Percentiles rank a stretch among this genome's conserved stretches.
Conservation (phyloP, 1,140 invertebrate species). For the Ostrea denselamellosa region DNA sequence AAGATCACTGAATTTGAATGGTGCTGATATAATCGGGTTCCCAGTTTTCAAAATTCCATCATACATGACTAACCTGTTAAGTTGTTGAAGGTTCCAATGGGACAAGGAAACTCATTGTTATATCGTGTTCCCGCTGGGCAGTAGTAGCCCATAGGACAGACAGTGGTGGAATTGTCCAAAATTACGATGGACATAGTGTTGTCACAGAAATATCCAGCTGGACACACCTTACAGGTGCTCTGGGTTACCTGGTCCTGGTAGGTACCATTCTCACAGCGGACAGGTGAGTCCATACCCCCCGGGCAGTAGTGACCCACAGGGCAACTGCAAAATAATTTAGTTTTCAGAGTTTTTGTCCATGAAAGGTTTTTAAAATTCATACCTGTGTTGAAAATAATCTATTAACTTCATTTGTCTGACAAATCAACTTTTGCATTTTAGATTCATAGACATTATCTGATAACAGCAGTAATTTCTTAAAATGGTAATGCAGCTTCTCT, state of each 20-base stretch:
- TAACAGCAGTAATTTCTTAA: not conserved
- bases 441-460: not conserved
- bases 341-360: no score
- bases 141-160: slow-evolving; percentile 74
- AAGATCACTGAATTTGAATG: no score
- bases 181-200: slow-evolving; percentile 72
- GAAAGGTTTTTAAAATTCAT: not conserved
- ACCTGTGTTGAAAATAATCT: no score
- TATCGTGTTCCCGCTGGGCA: slow-evolving; percentile 72
- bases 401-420: no score
- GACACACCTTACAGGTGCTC: slow-evolving; percentile 69
- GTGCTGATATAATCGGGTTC: no score
- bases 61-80: slow-evolving; percentile 62
- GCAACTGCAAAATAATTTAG: slow-evolving; percentile 63
- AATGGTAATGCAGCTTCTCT: no score
- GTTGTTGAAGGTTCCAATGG: slow-evolving; percentile 75
- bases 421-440: no score
- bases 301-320: slow-evolving; percentile 74
- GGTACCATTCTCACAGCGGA: slow-evolving; percentile 73
- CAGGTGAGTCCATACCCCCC: slow-evolving; percentile 59
- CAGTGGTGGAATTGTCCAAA: slow-evolving; percentile 72
- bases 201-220: slow-evolving; percentile 75
- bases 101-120: slow-evolving; percentile 71
- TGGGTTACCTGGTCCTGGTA: slow-evolving; percentile 73
- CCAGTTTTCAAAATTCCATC: not conserved